phyloP scores from a whole-genome alignment of 2,888 invertebrate genomes.

The Drosophila maculinotata region DNA sequence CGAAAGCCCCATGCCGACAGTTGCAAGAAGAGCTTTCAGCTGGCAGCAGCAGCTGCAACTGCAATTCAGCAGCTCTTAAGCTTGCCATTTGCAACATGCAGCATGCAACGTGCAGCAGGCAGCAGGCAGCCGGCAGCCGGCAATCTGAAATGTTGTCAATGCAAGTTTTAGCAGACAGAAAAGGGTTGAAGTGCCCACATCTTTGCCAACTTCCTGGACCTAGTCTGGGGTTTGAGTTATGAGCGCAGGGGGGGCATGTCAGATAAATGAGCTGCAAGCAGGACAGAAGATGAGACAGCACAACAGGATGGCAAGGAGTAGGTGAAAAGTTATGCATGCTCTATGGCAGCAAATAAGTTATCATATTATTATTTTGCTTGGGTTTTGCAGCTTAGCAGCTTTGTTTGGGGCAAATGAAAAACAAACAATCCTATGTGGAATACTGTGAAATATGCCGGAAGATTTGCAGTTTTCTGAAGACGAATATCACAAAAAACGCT shows the following conservation, averaged over 20 bases:
- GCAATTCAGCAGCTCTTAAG: constrained; percentile 50
- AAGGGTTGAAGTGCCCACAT: constrained; percentile 35
- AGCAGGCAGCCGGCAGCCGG: constrained; percentile 45
- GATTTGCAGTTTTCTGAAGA: background rate
- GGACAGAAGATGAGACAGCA: constrained; percentile 37
- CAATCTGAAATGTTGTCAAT: constrained; percentile 53
- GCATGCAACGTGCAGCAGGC: constrained; percentile 22
- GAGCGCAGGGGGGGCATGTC: constrained; percentile 18
- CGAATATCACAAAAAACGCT: no score
- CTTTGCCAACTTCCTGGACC: constrained; percentile 35
- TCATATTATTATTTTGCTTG: constrained; percentile 29
- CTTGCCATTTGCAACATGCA: constrained; percentile 65
- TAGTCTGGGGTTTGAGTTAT: constrained; percentile 40
- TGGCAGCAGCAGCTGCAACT: constrained; percentile 42
- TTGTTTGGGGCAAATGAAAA: background rate
- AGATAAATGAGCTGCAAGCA: constrained; percentile 34
- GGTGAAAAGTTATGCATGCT: constrained; percentile 5
- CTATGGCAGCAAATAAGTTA: constrained; percentile 9
- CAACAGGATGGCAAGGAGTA: background rate
- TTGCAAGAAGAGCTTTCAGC: constrained; percentile 45
- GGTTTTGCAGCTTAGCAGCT: constrained; percentile 1
- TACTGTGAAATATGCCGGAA: background rate
- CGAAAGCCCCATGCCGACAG: constrained; percentile 66
- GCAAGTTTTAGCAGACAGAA: constrained; percentile 32
- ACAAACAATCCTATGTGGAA: background rate